These are phyloP conservation scores for Chamaetylas fuelleborni DNA, from an alignment of 2,113 vertebrate species.

Conservation along the genomic window DNA sequence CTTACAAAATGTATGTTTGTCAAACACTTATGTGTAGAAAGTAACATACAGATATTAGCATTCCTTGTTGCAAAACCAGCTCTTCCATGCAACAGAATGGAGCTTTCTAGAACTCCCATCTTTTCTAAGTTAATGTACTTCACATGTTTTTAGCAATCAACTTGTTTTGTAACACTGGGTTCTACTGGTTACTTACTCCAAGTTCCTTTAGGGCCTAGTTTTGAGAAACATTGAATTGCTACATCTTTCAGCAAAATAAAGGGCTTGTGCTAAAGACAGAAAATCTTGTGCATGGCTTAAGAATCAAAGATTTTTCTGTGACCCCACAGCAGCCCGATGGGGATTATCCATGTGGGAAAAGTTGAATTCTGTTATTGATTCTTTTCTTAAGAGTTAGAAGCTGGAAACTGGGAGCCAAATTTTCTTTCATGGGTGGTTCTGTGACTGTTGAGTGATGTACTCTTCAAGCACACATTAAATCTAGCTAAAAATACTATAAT, in stretches of 20 bases:
- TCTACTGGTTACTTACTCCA: neutral
- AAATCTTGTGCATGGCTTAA: neutral
- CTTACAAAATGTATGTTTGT: neutral
- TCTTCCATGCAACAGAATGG: neutral
- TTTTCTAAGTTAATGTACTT: neutral
- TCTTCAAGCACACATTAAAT: neutral
- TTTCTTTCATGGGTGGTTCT: neutral
- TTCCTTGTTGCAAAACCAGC: neutral
- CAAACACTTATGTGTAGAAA: neutral
- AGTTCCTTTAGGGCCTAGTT: neutral
- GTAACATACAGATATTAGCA: neutral
- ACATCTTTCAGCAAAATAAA: neutral
- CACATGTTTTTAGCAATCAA: neutral
- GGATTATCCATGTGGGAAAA: neutral
- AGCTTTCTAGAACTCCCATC: fast-evolving
- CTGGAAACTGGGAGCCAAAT: neutral
- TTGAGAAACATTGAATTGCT: neutral
- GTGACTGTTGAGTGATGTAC: neutral
- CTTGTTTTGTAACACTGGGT: neutral
- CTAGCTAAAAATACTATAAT: neutral
- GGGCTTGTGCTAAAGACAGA: neutral
- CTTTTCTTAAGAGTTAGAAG: neutral
- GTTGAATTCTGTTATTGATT: neutral
- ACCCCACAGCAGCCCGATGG: neutral
- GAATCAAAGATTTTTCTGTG: neutral